phyloP scores from a whole-genome alignment of 2,888 invertebrate species.

The Mylabris sibirica region DNA sequence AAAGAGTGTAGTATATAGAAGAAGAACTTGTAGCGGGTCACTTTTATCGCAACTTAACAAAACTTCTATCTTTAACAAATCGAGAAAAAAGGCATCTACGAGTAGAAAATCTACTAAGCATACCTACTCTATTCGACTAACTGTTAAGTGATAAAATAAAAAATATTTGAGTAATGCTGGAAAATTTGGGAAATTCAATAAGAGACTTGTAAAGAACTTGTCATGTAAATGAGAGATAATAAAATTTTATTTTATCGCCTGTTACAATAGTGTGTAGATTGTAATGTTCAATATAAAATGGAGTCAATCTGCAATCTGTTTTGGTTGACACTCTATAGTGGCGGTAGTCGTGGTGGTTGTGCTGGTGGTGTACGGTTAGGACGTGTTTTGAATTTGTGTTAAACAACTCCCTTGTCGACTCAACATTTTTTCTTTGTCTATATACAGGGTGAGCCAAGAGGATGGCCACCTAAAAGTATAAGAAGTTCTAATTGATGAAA shows the following conservation, averaged over 20 bases:
- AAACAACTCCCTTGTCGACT: conserved; percentile 10
- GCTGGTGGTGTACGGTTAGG: neutral
- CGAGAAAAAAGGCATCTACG: neutral
- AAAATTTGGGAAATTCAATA: neutral
- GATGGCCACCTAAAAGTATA: no score
- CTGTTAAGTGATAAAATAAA: neutral
- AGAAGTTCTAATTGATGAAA: no score
- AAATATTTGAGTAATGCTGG: neutral
- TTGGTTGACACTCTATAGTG: conserved; percentile 1
- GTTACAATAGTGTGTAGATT: conserved; percentile 7
- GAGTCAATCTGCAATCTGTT: conserved; percentile 12
- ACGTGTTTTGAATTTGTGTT: conserved; percentile 14
- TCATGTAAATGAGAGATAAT: neutral
- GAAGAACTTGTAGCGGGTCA: neutral
- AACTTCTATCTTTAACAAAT: neutral
- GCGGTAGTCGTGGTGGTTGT: neutral
- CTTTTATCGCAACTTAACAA: conserved; percentile 6
- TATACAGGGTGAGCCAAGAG: no score
- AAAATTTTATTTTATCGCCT: conserved; percentile 1
- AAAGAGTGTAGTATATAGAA: neutral
- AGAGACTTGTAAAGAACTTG: neutral
- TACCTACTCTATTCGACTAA: no score
- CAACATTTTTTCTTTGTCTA: neutral
- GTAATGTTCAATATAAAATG: neutral
- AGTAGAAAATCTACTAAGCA: no score